phyloP scores from a whole-genome alignment of 2,113 vertebrate species.

The Galeopterus variegatus region DNA sequence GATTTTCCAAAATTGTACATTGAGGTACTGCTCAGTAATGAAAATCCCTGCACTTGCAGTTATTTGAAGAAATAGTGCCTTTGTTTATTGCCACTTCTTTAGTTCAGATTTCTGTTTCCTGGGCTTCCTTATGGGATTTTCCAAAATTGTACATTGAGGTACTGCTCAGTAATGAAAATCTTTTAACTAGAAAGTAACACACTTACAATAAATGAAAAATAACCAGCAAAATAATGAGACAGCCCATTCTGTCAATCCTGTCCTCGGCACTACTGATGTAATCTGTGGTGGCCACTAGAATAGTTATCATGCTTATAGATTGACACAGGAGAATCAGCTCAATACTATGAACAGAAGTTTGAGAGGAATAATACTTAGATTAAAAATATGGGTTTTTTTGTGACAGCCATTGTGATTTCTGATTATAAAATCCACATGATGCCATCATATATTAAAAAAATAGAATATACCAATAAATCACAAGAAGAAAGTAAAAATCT shows the following conservation, averaged over 20 bases:
- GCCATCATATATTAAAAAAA: not conserved
- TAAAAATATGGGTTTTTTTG: not conserved
- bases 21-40: not conserved
- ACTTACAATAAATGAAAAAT: not conserved
- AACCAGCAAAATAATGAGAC: not conserved
- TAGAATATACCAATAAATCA: not conserved
- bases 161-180: not conserved
- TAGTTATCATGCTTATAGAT: not conserved
- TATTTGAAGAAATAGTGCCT: not conserved
- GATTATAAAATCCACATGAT: not conserved
- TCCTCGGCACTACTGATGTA: not conserved
- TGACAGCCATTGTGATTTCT: not conserved
- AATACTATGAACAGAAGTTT: not conserved
- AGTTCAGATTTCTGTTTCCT: not conserved
- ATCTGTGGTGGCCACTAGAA: not conserved
- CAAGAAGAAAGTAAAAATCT: not conserved
- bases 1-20: not conserved
- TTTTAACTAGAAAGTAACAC: not conserved
- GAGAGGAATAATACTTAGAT: not conserved
- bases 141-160: not conserved
- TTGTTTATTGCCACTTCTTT: not conserved
- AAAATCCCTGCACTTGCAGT: too few species aligned
- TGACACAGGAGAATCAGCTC: not conserved
- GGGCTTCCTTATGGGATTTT: not conserved
- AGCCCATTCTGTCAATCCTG: not conserved